A percentile compares a stretch with the other conserved stretches of the same genome.
phyloP scores from a whole-genome alignment of 1,140 invertebrate genomes.

The Brachionus rubens region DNA sequence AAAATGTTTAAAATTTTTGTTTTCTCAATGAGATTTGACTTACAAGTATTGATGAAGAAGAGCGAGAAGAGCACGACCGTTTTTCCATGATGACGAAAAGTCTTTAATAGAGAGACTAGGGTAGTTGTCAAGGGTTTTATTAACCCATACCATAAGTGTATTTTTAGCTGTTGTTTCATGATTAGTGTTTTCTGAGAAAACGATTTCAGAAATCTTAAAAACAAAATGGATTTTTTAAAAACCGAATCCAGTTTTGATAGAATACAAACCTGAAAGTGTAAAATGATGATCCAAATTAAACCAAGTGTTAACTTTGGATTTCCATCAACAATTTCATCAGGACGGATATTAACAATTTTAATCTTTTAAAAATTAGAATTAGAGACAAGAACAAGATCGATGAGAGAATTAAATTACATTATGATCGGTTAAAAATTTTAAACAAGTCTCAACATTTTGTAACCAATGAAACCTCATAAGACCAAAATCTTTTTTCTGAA shows the following conservation, averaged over 20 bases:
- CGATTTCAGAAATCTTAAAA: constrained; percentile 22
- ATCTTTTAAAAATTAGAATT: constrained; percentile 68
- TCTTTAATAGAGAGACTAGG: constrained; percentile 89
- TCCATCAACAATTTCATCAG: constrained; percentile 98
- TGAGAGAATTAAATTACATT: background rate
- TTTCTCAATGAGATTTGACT: too few species aligned
- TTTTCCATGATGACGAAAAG: constrained; percentile 93
- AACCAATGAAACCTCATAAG: constrained; percentile 32
- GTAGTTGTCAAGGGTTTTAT: constrained; percentile 69
- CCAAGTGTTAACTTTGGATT: constrained; percentile 97
- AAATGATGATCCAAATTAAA: constrained; percentile 97
- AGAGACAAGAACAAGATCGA: too few species aligned
- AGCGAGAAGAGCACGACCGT: constrained; percentile 96
- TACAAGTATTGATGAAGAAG: constrained; percentile 90
- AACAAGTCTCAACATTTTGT: constrained; percentile 37
- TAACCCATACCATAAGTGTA: constrained; percentile 35
- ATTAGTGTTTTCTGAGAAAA: background rate
- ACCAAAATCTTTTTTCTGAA: constrained; percentile 65
- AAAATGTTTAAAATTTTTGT: too few species aligned
- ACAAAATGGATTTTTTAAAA: background rate
- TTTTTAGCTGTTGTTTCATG: background rate
- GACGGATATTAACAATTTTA: constrained; percentile 92
- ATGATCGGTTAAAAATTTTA: constrained; percentile 14
- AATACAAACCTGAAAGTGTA: constrained; percentile 58
- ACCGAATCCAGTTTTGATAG: background rate